Evolutionary conservation across 1,140 invertebrate species (phyloP), one percentile per base, ranked within the genome.

Genomic region (Diabrotica virgifera): DNA sequence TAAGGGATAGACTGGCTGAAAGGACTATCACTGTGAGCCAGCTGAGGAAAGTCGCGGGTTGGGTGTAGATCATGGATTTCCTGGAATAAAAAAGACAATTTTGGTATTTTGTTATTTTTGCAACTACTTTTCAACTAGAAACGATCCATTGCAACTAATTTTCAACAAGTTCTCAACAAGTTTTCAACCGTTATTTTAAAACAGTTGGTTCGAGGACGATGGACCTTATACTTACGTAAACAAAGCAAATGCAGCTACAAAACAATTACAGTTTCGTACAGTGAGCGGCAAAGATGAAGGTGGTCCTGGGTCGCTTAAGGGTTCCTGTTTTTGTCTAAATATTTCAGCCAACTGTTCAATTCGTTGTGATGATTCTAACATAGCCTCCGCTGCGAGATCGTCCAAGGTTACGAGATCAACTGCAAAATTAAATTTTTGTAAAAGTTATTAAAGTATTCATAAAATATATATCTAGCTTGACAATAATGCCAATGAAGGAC

Each of bases 391-490:
- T 6, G 94, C 96, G 54, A 97, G 79, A 77, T 95, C 93, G 75
- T 97, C 95, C 72, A 96, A 76, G 0, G 95, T 97, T 6, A 97
- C 95, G 65, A 97, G 79, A 78, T 97, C 95, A 77, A 97, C 94
- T 96, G 76, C 1, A 80, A 82, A 71, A 66, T 65, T 58, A 24
- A 24, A 24, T 24, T 24, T 24, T 1, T 24, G 4, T 24, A 2
- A 24, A 24, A 24, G 4, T 24, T 24, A 24, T 24, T 24, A 24
- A 2, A 24, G 24, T 24, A 24, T n/a, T n/a, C n/a, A n/a, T n/a
- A n/a, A n/a, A n/a, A n/a, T n/a, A n/a, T n/a, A n/a, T n/a, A n/a
- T n/a, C n/a, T n/a, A n/a, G n/a, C n/a, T n/a, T n/a, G n/a, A n/a
- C n/a, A n/a, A n/a, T n/a, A n/a, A n/a, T n/a, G n/a, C n/a, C n/a